Conservation (phyloP, 2,888 invertebrate species). For the Andrena bucephala region DNA sequence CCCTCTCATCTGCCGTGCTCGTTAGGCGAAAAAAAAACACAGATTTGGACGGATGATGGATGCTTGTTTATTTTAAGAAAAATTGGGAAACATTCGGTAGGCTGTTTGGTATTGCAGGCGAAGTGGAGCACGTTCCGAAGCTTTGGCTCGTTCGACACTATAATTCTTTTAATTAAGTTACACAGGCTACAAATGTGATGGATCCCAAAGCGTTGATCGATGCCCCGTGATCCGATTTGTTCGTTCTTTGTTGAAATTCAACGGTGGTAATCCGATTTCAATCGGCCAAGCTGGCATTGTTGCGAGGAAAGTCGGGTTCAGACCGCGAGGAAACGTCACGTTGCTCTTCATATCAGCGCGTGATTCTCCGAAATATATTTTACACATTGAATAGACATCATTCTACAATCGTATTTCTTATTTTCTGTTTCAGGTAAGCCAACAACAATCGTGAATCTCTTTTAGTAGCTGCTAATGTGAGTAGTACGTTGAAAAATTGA, state of each 20-base stretch:
- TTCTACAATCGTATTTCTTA: background rate
- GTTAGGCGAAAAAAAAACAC: background rate
- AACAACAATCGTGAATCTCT: background rate
- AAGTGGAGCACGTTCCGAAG: background rate
- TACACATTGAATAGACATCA: too few species aligned
- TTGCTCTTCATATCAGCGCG: background rate
- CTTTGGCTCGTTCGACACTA: background rate
- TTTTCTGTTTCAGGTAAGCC: slow-evolving; percentile 27
- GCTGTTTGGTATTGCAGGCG: background rate
- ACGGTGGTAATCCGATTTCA: slow-evolving; percentile 52
- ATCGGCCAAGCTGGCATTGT: slow-evolving; percentile 43
- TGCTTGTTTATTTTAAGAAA: slow-evolving; percentile 16
- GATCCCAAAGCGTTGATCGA: slow-evolving; percentile 50
- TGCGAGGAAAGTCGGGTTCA: slow-evolving; percentile 18
- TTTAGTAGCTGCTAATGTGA: background rate
- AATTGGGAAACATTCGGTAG: background rate
- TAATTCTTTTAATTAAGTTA: slow-evolving; percentile 49
- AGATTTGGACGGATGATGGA: background rate
- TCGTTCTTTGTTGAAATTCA: slow-evolving; percentile 56
- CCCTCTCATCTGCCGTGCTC: background rate
- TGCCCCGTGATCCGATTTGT: slow-evolving; percentile 50
- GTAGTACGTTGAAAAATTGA: slow-evolving; percentile 2
- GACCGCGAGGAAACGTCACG: background rate
- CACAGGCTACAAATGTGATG: slow-evolving; percentile 19
- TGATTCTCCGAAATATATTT: background rate